Evolutionary conservation across 2,797 vertebrate genomes (phyloP), one percentile per base, ranked within the genome.

Genomic region (Poecilia gillii): DNA sequence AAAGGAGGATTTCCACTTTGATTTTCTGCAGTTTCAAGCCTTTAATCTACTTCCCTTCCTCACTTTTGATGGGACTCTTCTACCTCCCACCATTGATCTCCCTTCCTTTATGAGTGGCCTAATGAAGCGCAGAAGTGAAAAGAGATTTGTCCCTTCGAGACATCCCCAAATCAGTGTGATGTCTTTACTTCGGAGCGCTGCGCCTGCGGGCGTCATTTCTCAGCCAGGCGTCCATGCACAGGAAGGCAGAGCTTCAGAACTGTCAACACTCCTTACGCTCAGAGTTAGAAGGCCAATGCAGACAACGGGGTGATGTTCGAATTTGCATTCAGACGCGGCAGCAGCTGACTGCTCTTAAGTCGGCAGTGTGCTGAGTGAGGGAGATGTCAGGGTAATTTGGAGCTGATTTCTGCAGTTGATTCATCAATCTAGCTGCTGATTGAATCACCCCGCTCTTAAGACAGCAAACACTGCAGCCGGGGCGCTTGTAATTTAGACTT

Each of bases 151-250:
- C 78, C 90, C 86, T 76, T 84, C 51, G 88, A 92, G 89, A 87
- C 84, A 66, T 86, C 79, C 82, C 87, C 90, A 85, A 91, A 94
- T 93, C 90, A 92, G 87, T 72, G 73, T 89, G 89, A 93, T 91
- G 87, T 92, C 89, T 95, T 82, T 76, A 87, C 89, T 86, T 83
- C 86, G 18, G 43, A 85, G 77, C 72, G 75, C 12, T 62, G 85
- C 77, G 78, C 81, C 84, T 79, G 70, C 81, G 77, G 85, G 82
- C 81, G 73, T 90, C 57, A 79, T 90, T 87, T 89, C 79, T 89
- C 83, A 81, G 76, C 66, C 81, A 75, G 86, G 82, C 84, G 12
- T 31, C 79, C 46, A 3, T 18, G 68, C 36, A 76, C 80, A 85
- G 75, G 78, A 85, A 83, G 85, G 79, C 80, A 39, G 73, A 75